A percentile compares a stretch with the other conserved stretches of the same genome.
These are phyloP conservation scores for Stenolophus ochropezus DNA, from an alignment of 2,888 invertebrate species.

Conservation along the genomic window DNA sequence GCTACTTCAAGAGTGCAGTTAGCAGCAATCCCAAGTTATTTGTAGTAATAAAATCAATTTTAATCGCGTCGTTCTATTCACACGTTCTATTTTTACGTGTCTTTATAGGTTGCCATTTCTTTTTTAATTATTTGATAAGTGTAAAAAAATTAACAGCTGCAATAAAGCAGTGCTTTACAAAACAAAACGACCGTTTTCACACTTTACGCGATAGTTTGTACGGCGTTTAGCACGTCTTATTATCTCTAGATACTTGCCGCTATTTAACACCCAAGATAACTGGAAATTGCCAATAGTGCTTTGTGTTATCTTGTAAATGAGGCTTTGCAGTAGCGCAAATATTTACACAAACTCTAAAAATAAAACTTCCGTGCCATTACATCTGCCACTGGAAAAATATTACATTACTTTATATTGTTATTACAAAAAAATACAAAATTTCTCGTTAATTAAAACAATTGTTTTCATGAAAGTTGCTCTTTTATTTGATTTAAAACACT, in stretches of 20 bases:
- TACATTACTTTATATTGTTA: no score
- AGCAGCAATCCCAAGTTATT: constrained; percentile 19
- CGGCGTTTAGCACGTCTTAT: constrained; percentile 31
- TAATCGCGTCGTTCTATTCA: constrained; percentile 18
- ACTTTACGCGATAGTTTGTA: constrained; percentile 46
- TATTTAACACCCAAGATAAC: constrained; percentile 39
- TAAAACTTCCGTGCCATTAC: neutral
- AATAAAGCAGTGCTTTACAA: constrained; percentile 38
- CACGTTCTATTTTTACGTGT: constrained; percentile 42
- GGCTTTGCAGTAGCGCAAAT: constrained; percentile 37
- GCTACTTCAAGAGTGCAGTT: constrained; percentile 2
- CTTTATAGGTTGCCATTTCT: constrained; percentile 38
- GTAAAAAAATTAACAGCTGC: constrained; percentile 44
- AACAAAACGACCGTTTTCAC: constrained; percentile 36
- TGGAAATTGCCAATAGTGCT: constrained; percentile 45
- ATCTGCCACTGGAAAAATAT: neutral
- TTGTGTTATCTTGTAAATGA: constrained; percentile 41
- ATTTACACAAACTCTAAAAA: constrained; percentile 31
- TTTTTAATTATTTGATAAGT: constrained; percentile 54
- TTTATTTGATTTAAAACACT: no score
- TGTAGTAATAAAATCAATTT: constrained; percentile 33
- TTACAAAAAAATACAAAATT: no score
- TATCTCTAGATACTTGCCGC: constrained; percentile 31
- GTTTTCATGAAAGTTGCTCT: no score
- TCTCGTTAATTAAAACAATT: no score